Base-by-base conservation (phyloP, 2,888 invertebrate species). In the Caenorhabditis auriculariae region DNA sequence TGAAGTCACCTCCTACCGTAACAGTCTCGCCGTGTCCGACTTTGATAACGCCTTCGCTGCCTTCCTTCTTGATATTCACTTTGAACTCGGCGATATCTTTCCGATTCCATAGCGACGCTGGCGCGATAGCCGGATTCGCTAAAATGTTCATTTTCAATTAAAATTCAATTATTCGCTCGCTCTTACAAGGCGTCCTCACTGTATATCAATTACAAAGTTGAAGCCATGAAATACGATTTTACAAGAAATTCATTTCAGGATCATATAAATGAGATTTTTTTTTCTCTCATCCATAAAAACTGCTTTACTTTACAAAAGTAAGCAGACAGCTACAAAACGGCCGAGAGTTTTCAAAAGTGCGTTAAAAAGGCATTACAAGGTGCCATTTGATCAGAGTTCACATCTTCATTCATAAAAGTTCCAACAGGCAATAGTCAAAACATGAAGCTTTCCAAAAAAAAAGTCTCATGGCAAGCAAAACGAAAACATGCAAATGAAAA, bases 11-110 rank as follows among this genome's bases (percentile, higher is more conserved):
- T 43, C 84, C 83, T 75, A 94, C 91, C 45, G 95, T 96, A 44
- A 95, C 91, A 0, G 92, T 93, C 84, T 96, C 95, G 2, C 96
- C 94, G 82, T 96, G 95, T 0, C 91, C 91, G 47, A 98, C 91
- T 77, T 90, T 89, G 59, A 98, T 89, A 19, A 91, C 88, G 23
- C 94, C 90, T 81, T 95, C 91, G 41, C 90, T 89, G 9, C 88
- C 88, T 72, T 89, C 89, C 59, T 88, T 88, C 59, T 74, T 75
- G 58, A 80, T 80, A 27, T 60, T 69, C 37, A 69, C 88, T 83
- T 98, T 98, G 85, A 98, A 99, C 76, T 88, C 88, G 37, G 87
- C 87, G 32, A 95, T 88, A 69, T 93, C 93, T 80, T 88, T 87
- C 35, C 91, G 87, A 0, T 94, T 98, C 98, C 98, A 98, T 90